A percentile compares a stretch with the other conserved stretches of the same genome.
Conservation (phyloP, 2,797 vertebrate species). For the Lutjanus campechanus region DNA sequence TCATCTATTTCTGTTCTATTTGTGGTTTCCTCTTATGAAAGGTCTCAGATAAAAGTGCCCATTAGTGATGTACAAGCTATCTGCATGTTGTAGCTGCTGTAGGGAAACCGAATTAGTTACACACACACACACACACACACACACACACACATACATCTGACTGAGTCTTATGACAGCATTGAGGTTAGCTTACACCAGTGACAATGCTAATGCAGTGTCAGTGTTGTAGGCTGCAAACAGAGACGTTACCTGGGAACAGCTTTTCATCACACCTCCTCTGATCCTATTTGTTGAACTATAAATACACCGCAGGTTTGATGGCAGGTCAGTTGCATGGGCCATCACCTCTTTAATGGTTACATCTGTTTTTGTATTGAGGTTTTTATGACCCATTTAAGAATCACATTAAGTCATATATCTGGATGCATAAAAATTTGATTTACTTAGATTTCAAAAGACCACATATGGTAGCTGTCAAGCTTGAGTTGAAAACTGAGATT, state of each 20-base stretch:
- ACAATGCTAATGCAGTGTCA: background rate
- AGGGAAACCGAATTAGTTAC: background rate
- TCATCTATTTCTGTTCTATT: constrained; percentile 56
- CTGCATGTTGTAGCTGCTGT: constrained; percentile 13
- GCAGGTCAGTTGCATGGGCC: background rate
- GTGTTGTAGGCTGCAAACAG: background rate
- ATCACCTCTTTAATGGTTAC: background rate
- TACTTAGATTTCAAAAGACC: background rate
- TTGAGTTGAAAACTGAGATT: constrained; percentile 1
- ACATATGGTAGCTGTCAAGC: constrained; percentile 8
- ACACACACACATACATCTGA: constrained; percentile 8
- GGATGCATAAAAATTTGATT: background rate
- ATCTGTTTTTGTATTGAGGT: background rate
- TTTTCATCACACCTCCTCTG: background rate
- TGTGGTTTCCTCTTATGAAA: constrained; percentile 47
- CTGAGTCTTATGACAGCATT: constrained; percentile 26
- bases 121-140: background rate
- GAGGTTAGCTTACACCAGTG: background rate
- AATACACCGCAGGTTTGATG: background rate
- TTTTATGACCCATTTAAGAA: background rate
- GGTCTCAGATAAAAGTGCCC: constrained; percentile 42
- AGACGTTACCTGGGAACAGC: background rate
- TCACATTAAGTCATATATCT: background rate
- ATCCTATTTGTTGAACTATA: constrained; percentile 10
- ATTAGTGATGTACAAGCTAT: constrained; percentile 23